Evolutionary conservation across 1,140 invertebrate genomes (phyloP), one percentile per base, ranked within the genome.

Genomic region (Cotesia typhae): DNA sequence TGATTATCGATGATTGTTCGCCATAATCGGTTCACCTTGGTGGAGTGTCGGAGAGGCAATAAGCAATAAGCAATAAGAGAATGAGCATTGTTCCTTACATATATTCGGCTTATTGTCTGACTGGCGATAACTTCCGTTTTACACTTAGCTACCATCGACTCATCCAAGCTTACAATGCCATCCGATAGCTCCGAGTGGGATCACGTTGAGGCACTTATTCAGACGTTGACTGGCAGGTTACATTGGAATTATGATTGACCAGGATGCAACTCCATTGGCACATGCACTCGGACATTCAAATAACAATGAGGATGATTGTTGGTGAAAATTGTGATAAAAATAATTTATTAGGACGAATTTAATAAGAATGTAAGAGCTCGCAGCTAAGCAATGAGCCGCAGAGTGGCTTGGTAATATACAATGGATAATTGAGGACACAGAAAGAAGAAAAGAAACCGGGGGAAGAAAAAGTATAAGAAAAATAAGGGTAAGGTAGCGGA

Each of bases 341-440:
- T 20, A 67, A 47, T 20, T 38, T 61, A 28, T 12, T 51, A 17
- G 12, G n/a, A 61, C 17, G 2, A 70, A 61, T 70, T 61, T 70
- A 17, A 20, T 71, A 52, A 59, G 61, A 76, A 73, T 76, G 80
- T 81, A 81, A 72, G 73, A 76, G 82, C 80, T 85, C 83, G 82
- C 28, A 28, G 3, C 28, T 80, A 77, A 81, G 83, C 84, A 86
- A 85, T 85, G 83, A 75, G 84, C 85, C 81, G 77, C 79, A 78
- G 75, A 70, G 67, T 55, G 55, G 51, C 38, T 6, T 47, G 52
- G 70, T 72, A 7, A 47, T 47, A 47, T 47, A 47, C 41, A 47
- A 47, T 47, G 10, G 41, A 28, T 1, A 28, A 28, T 28, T 28
- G 28, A 3, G 28, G 28, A 28, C 1, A 57, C 73, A 81, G 81